These are phyloP conservation scores for Bufo bufo DNA, from an alignment of 2,113 vertebrate species.

Conservation along the genomic window DNA sequence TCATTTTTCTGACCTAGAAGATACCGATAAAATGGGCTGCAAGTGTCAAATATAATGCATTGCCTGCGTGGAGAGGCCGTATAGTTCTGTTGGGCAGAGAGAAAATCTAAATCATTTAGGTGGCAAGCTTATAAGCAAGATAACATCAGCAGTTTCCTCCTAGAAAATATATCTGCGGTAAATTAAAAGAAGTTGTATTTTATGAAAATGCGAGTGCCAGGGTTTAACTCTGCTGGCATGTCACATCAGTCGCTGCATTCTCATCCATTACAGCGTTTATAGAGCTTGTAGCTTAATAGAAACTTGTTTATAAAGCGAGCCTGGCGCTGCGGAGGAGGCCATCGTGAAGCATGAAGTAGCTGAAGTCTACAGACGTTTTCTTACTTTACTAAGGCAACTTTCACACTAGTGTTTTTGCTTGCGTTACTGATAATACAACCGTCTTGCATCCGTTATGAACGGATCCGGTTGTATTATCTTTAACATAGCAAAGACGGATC, in stretches of 20 bases:
- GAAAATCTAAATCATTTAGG: conserved; percentile 77
- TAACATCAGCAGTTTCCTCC: conserved; percentile 75
- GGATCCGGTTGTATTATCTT: too few species aligned
- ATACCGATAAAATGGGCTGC: conserved; percentile 74
- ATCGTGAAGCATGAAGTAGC: background rate
- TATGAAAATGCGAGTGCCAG: conserved; percentile 71
- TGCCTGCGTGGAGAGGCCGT: conserved; percentile 72
- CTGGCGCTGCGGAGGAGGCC: background rate
- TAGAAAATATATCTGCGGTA: conserved; percentile 74
- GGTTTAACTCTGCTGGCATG: conserved; percentile 66
- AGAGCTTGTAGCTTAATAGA: conserved; percentile 21
- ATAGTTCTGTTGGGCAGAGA: conserved; percentile 67
- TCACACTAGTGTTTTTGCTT: too few species aligned
- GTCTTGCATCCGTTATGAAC: too few species aligned
- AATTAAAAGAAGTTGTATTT: conserved; percentile 73
- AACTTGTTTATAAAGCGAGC: conserved; percentile 18
- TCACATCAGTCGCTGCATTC: conserved; percentile 18
- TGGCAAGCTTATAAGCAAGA: conserved; percentile 75
- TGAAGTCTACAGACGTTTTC: background rate
- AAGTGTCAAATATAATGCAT: conserved; percentile 78
- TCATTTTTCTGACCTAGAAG: conserved; percentile 74
- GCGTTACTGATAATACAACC: too few species aligned
- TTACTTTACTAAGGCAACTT: background rate
- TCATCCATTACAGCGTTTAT: background rate
- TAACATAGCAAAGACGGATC: too few species aligned